Evolutionary conservation across 1,140 invertebrate genomes (phyloP).

Genomic region (Galleria mellonella): DNA sequence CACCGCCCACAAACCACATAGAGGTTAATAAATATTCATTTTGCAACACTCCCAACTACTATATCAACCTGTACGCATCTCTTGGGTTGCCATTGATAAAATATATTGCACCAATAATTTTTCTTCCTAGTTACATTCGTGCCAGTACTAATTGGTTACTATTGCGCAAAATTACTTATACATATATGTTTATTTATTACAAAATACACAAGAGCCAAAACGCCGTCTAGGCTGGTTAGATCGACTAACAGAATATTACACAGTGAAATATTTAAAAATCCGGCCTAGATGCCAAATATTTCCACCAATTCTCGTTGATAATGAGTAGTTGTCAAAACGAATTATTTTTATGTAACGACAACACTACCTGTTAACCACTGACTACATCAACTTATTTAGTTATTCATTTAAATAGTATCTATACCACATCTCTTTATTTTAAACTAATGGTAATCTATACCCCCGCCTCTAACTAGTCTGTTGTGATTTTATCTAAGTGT

Average conservation of each 20-base stretch:
- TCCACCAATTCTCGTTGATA: constrained; percentile 37
- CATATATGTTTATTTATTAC: constrained; percentile 29
- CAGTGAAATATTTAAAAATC: constrained; percentile 33
- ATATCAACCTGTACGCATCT: constrained; percentile 29
- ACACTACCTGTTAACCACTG: constrained; percentile 66
- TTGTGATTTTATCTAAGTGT: constrained; percentile 7
- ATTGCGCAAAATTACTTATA: constrained; percentile 33
- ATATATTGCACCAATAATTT: constrained; percentile 46
- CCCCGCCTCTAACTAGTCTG: constrained; percentile 22
- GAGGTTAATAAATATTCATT: constrained; percentile 27
- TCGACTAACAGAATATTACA: constrained; percentile 33
- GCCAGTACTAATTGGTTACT: constrained; percentile 31
- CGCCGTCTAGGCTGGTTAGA: constrained; percentile 28
- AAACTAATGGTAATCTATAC: constrained; percentile 43
- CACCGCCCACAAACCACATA: constrained; percentile 13
- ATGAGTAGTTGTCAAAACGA: constrained; percentile 25
- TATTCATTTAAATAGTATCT: constrained; percentile 57
- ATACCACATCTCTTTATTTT: constrained; percentile 58
- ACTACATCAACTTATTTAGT: constrained; percentile 61
- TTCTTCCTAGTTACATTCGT: constrained; percentile 28
- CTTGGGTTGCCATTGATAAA: constrained; percentile 24
- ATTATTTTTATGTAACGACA: constrained; percentile 48
- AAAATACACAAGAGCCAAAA: constrained; percentile 55
- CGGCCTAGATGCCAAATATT: constrained; percentile 20
- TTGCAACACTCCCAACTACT: constrained; percentile 49